Conservation (phyloP, 2,888 invertebrate species). For the Leptopterna dolabrata region DNA sequence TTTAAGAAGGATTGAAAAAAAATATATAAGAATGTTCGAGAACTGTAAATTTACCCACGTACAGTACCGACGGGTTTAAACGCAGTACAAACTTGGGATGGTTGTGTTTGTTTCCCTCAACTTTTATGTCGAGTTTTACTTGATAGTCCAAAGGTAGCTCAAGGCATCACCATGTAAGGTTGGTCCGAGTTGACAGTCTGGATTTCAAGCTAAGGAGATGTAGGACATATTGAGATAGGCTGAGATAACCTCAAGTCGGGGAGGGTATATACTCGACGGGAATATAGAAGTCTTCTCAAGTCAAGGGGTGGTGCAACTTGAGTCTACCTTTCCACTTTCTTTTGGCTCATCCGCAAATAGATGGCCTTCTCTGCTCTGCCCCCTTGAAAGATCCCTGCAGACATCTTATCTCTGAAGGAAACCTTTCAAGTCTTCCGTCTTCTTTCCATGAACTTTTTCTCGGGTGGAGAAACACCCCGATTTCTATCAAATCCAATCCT, state of each 20-base stretch:
- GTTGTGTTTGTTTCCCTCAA: background rate
- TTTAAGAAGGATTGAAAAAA: background rate
- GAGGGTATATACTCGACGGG: slow-evolving; percentile 18
- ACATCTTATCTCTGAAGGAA: slow-evolving; percentile 27
- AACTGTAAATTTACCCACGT: background rate
- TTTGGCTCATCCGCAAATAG: slow-evolving; percentile 45
- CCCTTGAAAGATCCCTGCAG: slow-evolving; percentile 12
- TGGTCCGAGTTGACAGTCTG: slow-evolving; percentile 39
- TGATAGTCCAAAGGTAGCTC: slow-evolving; percentile 24
- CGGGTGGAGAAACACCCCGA: background rate
- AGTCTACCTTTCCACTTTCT: slow-evolving; percentile 17
- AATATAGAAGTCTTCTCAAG: slow-evolving; percentile 21
- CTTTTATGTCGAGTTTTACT: slow-evolving; percentile 26
- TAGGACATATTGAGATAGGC: slow-evolving; percentile 49
- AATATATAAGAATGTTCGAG: background rate
- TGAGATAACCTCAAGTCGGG: slow-evolving; percentile 28
- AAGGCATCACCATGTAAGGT: slow-evolving; percentile 15
- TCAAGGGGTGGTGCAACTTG: background rate
- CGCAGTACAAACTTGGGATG: slow-evolving; percentile 6
- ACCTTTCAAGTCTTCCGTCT: slow-evolving; percentile 7
- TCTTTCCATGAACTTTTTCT: background rate
- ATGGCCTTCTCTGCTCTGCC: slow-evolving; percentile 15
- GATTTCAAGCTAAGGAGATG: slow-evolving; percentile 42
- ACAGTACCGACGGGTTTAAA: background rate
- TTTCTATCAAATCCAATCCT: slow-evolving; percentile 20